These are phyloP conservation scores for Corythornis madagascariensis DNA, from an alignment of 2,113 vertebrate species.

Conservation along the genomic window DNA sequence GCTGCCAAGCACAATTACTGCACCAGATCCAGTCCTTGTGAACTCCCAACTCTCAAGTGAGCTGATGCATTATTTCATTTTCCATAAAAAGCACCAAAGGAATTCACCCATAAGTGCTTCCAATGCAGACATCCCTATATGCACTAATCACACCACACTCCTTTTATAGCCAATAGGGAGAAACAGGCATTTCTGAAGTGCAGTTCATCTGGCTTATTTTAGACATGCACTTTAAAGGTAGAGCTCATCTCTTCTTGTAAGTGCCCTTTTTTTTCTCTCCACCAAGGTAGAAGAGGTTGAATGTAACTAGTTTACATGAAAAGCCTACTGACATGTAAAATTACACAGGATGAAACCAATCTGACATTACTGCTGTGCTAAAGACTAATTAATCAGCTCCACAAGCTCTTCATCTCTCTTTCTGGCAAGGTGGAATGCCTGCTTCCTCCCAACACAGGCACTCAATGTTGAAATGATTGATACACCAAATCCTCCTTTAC, in stretches of 20 bases:
- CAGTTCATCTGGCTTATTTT: neutral
- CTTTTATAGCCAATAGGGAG: neutral
- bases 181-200: neutral
- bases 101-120: neutral
- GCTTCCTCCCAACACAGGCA: neutral
- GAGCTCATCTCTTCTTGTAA: neutral
- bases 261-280: neutral
- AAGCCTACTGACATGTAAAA: neutral
- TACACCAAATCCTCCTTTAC: accelerated
- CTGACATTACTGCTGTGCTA: neutral
- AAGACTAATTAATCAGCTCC: neutral
- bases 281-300: neutral
- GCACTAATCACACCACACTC: neutral
- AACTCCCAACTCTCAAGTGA: neutral
- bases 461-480: neutral
- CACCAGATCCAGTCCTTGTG: too few relatives aligned
- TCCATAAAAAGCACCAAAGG: neutral
- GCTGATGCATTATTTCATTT: neutral
- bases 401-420: neutral
- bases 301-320: neutral
- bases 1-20: neutral
- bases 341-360: neutral
- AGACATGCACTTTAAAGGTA: neutral
- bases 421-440: neutral
- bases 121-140: slow-evolving; percentile 2